Base-by-base conservation (phyloP, 2,888 invertebrate genomes). In the Acanthopleura granulata region DNA sequence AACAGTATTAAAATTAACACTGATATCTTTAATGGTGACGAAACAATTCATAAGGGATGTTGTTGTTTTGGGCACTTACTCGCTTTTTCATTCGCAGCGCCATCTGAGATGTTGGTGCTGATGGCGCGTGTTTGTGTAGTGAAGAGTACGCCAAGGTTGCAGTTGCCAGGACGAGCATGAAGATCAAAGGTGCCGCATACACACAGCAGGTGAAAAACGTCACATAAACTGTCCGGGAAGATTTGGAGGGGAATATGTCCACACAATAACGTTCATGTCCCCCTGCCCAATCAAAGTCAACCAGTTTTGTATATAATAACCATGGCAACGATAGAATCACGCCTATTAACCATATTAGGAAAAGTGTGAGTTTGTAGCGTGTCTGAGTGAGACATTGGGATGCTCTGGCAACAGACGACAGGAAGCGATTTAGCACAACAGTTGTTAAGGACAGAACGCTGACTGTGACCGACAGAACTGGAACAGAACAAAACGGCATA, bases 391-490 rank as follows among this genome's bases (percentile, higher is more conserved):
- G 62, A 72, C 77, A 78, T 0, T 76, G 71, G 15, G 71, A 72
- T 29, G 73, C 25, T 27, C 82, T 81, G 22, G 72, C 72, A 4
- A 77, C 51, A 0, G 81, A 74, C 9, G 83, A 79, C 22, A 81
- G 50, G 72, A 77, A 81, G 73, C 83, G 74, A 73, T 83, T 81
- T 12, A 79, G 11, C 18, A 81, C 80, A 0, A 81, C 75, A 0
- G 77, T 75, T 0, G 79, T 73, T 25, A 83, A 57, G 1, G 82
- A 82, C 30, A 80, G 78, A n/a, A 81, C 77, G 62, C 81, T 80
- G 27, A 78, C 75, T 25, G 80, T 78, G 4, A 81, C 80, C 30
- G 80, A 75, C n/a, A 79, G 72, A 30, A 82, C 83, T 83, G 80
- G 29, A 80, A 79, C 49, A 27, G 49, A 71, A 27, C 22, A 57